Evolutionary conservation across 2,888 invertebrate species (phyloP), one percentile per base, ranked within the genome.

Genomic region (Hydriomena furcata): DNA sequence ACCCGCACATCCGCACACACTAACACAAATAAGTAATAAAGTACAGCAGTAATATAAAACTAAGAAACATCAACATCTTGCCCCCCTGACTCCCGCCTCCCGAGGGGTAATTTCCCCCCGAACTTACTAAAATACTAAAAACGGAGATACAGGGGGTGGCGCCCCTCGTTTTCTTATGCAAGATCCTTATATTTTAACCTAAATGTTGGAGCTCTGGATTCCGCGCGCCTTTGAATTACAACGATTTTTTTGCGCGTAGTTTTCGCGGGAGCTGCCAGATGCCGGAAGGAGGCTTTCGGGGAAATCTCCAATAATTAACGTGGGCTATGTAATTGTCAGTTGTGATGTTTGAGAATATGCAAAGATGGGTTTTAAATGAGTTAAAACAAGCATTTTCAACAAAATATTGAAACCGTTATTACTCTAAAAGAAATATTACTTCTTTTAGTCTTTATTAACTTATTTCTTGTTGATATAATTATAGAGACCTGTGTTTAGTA

Each of bases 41-140:
- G 87, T 88, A 89, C 84, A 72, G 73, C 78, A 80, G 89, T 89
- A 89, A 90, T 90, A 90, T 90, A 90, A 90, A 90, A 90, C 90
- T 90, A 90, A 89, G 89, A 87, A 90, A 89, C 89, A 90, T 90
- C 89, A 90, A 89, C 90, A 89, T 90, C 90, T 90, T 85, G 71
- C 77, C 76, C 69, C 72, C 75, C 66, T 63, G 58, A 52, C 66
- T 63, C 63, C 55, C 64, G 65, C 71, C 73, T 65, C 66, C 59
- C 65, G 68, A 73, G 73, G 82, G 88, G 84, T 83, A 82, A 86
- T 83, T 85, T 83, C 76, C 82, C 76, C 89, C 87, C 82, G 84
- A 90, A 90, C 90, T 90, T 89, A 90, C 88, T 90, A 90, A 90
- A 90, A 89, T 90, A 90, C 89, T 90, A 90, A 90, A 90, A 90